Evolutionary conservation across 2,113 vertebrate genomes (phyloP), one percentile per base, ranked within the genome.

Genomic region (Nyctibius bracteatus): DNA sequence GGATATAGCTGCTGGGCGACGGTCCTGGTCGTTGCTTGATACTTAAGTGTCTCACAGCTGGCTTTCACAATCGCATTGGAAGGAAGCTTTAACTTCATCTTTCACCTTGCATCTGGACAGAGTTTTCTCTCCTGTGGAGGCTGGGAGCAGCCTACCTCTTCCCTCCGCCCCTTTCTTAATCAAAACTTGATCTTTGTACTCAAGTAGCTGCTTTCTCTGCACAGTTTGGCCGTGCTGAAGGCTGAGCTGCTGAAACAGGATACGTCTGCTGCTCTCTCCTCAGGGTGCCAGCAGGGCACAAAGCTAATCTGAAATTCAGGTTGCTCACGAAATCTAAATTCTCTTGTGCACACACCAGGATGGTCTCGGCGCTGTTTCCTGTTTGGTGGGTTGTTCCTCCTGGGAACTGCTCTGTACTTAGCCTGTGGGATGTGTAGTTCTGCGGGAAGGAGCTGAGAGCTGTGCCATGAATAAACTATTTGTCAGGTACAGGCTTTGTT

Each of bases 321-420:
- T 72, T 87, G 44, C 54, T 75, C 6, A 0, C 70, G 52, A 37
- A 57, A 24, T 37, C 25, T 75, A 17, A 4, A 1, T 37, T 46
- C 66, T 77, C 25, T 10, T 2, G 1, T 82, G 61, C 31, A 0
- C 5, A 7, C 0, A 7, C 58, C 37, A 47, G 75, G 77, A 18
- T 17, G 39, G 23, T 54, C 51, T 80, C 14, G 0, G 14, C 8
- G 33, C 21, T 2, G 20, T 47, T 95, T 86, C 57, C 61, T 70
- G 12, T 22, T 59, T 2, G 37, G 58, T 77, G 90, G 27, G 23
- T 28, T 71, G 67, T 58, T 21, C 12, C 44, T 58, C 37, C 47
- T 44, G 31, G 61, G 37, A 41, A 0, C 73, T 44, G 16, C 22
- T 2, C 28, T 7, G 9, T 18, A 7, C 23, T 63, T 51, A 19